phyloP scores from a whole-genome alignment of 2,888 invertebrate species.

The Trilocha varians region DNA sequence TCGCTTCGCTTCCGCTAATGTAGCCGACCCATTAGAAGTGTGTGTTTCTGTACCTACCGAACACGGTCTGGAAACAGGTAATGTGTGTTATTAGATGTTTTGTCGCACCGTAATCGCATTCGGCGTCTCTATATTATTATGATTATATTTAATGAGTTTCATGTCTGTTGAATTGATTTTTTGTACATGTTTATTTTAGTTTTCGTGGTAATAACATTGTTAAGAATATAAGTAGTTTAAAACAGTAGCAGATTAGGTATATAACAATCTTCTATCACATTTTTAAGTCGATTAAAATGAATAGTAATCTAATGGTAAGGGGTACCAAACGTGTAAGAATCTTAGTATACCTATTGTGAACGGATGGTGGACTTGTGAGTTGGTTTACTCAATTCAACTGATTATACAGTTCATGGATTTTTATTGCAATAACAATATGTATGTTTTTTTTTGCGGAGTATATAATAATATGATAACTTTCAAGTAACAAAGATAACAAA shows the following conservation, averaged over 20 bases:
- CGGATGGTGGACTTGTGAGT: too few relatives aligned
- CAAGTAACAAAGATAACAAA: conserved; percentile 1
- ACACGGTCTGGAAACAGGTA: not conserved
- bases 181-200: not conserved
- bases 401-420: too few relatives aligned
- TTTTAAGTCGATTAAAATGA: too few relatives aligned
- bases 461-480: not conserved
- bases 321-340: too few relatives aligned
- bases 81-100: not conserved
- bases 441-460: conserved; percentile 2
- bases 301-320: too few relatives aligned
- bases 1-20: too few relatives aligned
- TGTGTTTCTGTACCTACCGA: not conserved
- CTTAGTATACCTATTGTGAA: too few relatives aligned
- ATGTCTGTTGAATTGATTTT: conserved; percentile 1
- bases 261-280: not conserved
- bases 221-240: not conserved
- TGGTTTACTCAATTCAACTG: too few relatives aligned
- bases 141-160: not conserved
- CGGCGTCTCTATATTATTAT: not conserved
- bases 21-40: not conserved
- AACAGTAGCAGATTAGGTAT: too few relatives aligned
- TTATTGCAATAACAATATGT: too few relatives aligned
- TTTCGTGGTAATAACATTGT: not conserved
- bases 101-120: not conserved